A percentile compares a stretch with the other conserved stretches of the same genome.
phyloP scores from a whole-genome alignment of 2,888 invertebrate genomes.

The Lepeophtheirus nordmannii region DNA sequence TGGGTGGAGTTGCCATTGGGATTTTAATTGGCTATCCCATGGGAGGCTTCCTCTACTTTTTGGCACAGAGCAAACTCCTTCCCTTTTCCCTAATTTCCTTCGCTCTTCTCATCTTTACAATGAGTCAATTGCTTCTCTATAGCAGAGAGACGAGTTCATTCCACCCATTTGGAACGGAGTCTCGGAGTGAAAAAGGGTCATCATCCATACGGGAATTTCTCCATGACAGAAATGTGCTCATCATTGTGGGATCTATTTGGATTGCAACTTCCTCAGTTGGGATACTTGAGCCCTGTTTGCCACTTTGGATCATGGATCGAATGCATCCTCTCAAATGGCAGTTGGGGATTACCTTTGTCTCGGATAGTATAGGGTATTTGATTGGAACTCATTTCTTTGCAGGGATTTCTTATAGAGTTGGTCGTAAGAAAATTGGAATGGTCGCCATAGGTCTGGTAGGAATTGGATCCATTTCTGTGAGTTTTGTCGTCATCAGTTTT shows the following conservation, averaged over 20 bases:
- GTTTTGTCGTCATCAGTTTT: slow-evolving; percentile 29
- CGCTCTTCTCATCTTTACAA: slow-evolving; percentile 41
- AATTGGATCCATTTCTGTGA: slow-evolving; percentile 46
- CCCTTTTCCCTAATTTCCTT: slow-evolving; percentile 54
- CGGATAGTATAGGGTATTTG: slow-evolving; percentile 67
- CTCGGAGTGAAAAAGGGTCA: neutral
- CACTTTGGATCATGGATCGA: slow-evolving; percentile 57
- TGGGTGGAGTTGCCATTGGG: slow-evolving; percentile 63
- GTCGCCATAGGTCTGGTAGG: slow-evolving; percentile 48
- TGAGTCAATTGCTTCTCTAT: slow-evolving; percentile 29
- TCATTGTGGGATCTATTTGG: slow-evolving; percentile 48
- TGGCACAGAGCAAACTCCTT: slow-evolving; percentile 50
- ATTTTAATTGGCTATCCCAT: slow-evolving; percentile 66
- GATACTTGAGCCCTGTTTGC: slow-evolving; percentile 62
- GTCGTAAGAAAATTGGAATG: slow-evolving; percentile 48
- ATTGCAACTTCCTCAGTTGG: slow-evolving; percentile 66
- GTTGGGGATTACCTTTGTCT: slow-evolving; percentile 63
- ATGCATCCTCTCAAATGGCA: slow-evolving; percentile 55
- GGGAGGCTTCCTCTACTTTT: slow-evolving; percentile 58
- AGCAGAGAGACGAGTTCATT: neutral
- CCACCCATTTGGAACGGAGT: neutral
- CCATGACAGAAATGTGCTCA: slow-evolving; percentile 45
- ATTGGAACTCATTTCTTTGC: slow-evolving; percentile 66
- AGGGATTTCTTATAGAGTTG: slow-evolving; percentile 46
- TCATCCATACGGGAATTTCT: slow-evolving; percentile 35